Evolutionary conservation across 2,797 vertebrate genomes (phyloP), one percentile per base, ranked within the genome.

Genomic region (Craterocephalus amniculus): DNA sequence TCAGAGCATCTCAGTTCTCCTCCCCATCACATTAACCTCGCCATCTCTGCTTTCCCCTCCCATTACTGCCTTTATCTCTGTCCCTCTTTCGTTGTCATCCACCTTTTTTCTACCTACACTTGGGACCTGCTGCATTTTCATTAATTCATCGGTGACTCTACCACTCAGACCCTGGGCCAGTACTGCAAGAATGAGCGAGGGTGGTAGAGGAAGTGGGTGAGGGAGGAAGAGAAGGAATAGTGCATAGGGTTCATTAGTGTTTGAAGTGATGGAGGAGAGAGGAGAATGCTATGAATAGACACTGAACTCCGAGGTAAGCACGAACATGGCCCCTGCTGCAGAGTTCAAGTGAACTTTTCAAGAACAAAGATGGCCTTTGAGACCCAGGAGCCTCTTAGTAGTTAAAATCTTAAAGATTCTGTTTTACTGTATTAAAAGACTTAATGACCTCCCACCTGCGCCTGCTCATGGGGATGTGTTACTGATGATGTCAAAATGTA

Each of bases 261-360:
- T 80, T 76, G 76, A 86, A 84, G 80, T 84, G 83, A 84, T 84
- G 64, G 72, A 83, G 72, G 76, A 75, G 66, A 77, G 70, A 79
- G 67, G 69, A 71, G 34, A 62, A 72, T 45, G 55, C 87, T 89
- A 89, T 86, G 87, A 91, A 91, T 92, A 90, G 80, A 75, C 64
- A 1, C 59, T 2, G 27, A 18, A 74, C 74, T 80, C 56, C 36
- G 56, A 82, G 78, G 85, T 75, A 67, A 80, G 64, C 76, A 43
- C 61, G 35, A 69, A 66, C 68, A 58, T 27, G 59, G 67, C 45
- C 70, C 63, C 70, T 67, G 74, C 63, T 78, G 54, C 3, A 4
- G 54, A 81, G 49, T 86, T 83, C 20, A 79, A 27, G 11, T 36
- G 36, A 82, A 86, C 68, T 76, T 79, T 63, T 51, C 63, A 16